These are phyloP conservation scores for Sciaenops ocellatus DNA, from an alignment of 2,797 vertebrate genomes.

Conservation along the genomic window DNA sequence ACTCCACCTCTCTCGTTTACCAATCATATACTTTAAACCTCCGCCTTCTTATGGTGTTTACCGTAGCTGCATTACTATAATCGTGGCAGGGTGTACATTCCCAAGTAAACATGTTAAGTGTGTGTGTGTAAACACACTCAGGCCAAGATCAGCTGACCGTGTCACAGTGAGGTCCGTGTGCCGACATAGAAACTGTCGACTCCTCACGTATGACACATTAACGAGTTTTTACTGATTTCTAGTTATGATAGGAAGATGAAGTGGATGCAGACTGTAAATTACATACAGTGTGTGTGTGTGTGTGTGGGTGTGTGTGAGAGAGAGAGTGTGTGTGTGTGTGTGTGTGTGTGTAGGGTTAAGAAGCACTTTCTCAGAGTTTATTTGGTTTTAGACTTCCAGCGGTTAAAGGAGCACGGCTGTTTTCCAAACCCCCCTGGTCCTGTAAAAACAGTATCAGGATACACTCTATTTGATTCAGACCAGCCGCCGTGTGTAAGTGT, in stretches of 20 bases:
- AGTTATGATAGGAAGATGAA: slow-evolving; percentile 23
- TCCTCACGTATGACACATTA: slow-evolving; percentile 40
- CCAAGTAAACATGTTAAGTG: slow-evolving; percentile 38
- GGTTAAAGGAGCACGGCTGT: slow-evolving; percentile 65
- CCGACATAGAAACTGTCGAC: slow-evolving; percentile 47
- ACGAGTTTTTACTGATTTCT: slow-evolving; percentile 47
- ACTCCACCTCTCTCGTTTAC: background rate
- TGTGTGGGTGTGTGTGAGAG: slow-evolving; percentile 17
- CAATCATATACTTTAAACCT: background rate
- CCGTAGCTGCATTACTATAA: slow-evolving; percentile 13
- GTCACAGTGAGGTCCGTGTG: slow-evolving; percentile 37
- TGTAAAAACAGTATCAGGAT: slow-evolving; percentile 79
- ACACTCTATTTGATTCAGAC: slow-evolving; percentile 69
- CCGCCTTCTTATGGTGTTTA: slow-evolving; percentile 23
- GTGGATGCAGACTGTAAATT: slow-evolving; percentile 24
- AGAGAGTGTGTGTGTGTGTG: slow-evolving; percentile 27
- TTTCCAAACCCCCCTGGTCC: slow-evolving; percentile 68
- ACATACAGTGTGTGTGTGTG: slow-evolving; percentile 24
- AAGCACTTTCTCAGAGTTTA: slow-evolving; percentile 64
- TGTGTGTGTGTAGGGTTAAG: slow-evolving; percentile 41
- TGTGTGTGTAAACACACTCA: slow-evolving; percentile 43
- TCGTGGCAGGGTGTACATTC: slow-evolving; percentile 18
- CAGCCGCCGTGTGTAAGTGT: slow-evolving; percentile 43
- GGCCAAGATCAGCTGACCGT: slow-evolving; percentile 2
- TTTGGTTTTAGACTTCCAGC: slow-evolving; percentile 70